A percentile compares a stretch with the other conserved stretches of the same genome.
These are phyloP conservation scores for Philhelius pedissequus DNA, from an alignment of 2,888 invertebrate species.

Conservation along the genomic window DNA sequence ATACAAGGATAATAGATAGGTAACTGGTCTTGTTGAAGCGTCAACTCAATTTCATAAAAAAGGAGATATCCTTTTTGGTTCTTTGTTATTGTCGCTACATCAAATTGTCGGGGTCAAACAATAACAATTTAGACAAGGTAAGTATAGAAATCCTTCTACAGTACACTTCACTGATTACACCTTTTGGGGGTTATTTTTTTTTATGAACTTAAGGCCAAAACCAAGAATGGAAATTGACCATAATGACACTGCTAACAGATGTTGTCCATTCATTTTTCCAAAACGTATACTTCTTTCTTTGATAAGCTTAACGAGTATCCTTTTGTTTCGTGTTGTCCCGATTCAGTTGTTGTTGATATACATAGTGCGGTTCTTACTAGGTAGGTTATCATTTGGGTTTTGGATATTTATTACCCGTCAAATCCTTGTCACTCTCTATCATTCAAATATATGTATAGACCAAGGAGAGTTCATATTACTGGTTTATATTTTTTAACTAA, in stretches of 20 bases:
- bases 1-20: constrained; percentile 47
- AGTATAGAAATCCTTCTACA: not conserved
- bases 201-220: constrained; percentile 42
- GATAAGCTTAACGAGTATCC: no score
- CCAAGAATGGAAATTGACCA: constrained; percentile 37
- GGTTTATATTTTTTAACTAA: constrained; percentile 17
- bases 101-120: not conserved
- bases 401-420: constrained; percentile 55
- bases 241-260: constrained; percentile 60
- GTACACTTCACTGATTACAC: constrained; percentile 41
- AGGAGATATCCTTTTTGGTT: constrained; percentile 30
- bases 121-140: not conserved
- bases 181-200: not conserved
- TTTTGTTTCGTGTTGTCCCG: not conserved
- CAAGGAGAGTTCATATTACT: constrained; percentile 26
- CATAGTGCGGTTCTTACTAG: no score
- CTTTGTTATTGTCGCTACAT: not conserved
- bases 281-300: no score
- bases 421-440: constrained; percentile 64
- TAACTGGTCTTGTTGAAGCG: constrained; percentile 44
- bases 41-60: constrained; percentile 47
- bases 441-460: constrained; percentile 48
- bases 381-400: constrained; percentile 24
- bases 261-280: constrained; percentile 49
- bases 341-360: not conserved